A percentile compares a stretch with the other conserved stretches of the same genome.
Evolutionary conservation across 2,113 vertebrate species (phyloP).

Genomic region (Cottus gobio): DNA sequence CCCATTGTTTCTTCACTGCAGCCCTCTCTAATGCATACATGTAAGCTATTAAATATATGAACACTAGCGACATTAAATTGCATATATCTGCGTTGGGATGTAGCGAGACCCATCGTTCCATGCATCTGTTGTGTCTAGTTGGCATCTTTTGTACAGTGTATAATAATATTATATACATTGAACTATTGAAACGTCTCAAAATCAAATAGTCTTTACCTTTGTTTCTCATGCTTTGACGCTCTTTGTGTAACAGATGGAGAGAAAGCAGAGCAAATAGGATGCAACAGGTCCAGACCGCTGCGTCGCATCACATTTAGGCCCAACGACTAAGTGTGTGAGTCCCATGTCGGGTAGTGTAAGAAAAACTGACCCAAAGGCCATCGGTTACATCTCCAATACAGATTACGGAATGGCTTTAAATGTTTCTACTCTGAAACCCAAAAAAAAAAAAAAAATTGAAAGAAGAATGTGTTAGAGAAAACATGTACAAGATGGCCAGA

Average conservation of each 20-base stretch:
- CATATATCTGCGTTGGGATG: constrained; percentile 6
- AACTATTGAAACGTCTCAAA: neutral
- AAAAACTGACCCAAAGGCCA: no score
- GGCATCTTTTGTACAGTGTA: neutral
- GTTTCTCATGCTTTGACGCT: constrained; percentile 34
- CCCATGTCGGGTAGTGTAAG: constrained; percentile 19
- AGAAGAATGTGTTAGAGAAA: constrained; percentile 37
- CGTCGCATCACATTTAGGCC: constrained; percentile 3
- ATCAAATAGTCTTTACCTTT: constrained; percentile 35
- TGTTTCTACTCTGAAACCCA: constrained; percentile 12
- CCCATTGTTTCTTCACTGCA: constrained; percentile 28
- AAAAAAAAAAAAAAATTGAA: constrained; percentile 1
- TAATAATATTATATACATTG: neutral
- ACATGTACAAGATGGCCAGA: constrained; percentile 41
- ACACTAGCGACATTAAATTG: constrained; percentile 2
- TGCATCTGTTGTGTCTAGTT: neutral
- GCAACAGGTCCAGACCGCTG: neutral
- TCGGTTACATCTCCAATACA: constrained; percentile 20
- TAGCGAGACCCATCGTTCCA: neutral
- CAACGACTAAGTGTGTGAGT: neutral
- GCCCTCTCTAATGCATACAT: constrained; percentile 4
- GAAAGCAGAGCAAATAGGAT: no score
- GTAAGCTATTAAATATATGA: constrained; percentile 21
- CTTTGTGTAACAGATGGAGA: neutral
- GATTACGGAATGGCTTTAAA: constrained; percentile 19